Evolutionary conservation across 2,888 invertebrate species (phyloP).

Genomic region (Hoplodrina blanda): DNA sequence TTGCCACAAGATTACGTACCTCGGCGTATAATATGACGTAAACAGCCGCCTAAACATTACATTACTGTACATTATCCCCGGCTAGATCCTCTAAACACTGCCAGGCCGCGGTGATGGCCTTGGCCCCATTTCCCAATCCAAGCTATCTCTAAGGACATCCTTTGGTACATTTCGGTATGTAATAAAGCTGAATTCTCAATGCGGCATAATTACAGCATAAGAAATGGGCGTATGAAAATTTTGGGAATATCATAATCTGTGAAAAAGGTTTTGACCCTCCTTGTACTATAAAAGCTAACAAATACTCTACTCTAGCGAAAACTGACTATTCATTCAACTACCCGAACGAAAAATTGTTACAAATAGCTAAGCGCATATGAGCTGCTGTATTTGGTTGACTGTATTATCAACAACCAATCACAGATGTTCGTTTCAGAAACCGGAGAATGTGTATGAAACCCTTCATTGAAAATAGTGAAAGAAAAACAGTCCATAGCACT

Average conservation of each 20-base stretch:
- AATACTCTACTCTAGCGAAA: not conserved
- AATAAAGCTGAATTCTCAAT: slow-evolving; percentile 48
- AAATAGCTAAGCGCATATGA: not conserved
- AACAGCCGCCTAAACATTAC: slow-evolving; percentile 38
- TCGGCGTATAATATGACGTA: slow-evolving; percentile 37
- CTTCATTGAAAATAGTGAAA: no score
- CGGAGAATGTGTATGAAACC: not conserved
- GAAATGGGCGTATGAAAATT: slow-evolving; percentile 10
- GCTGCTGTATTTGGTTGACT: not conserved
- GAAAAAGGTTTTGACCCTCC: slow-evolving; percentile 3
- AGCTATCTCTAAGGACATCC: slow-evolving; percentile 49
- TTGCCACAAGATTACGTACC: slow-evolving; percentile 32
- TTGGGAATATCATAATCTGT: slow-evolving; percentile 18
- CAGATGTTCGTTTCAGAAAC: not conserved
- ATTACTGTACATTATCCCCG: slow-evolving; percentile 41
- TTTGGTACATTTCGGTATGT: slow-evolving; percentile 37
- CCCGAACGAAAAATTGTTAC: no score
- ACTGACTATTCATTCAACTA: not conserved
- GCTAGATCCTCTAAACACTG: slow-evolving; percentile 52
- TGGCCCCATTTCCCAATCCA: slow-evolving; percentile 61
- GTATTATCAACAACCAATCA: not conserved
- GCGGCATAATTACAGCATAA: slow-evolving; percentile 30
- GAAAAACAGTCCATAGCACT: not conserved
- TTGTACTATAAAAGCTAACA: slow-evolving; percentile 19
- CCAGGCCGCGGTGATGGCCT: slow-evolving; percentile 55